Percentiles rank a stretch among this genome's conserved stretches.
Evolutionary conservation across 2,113 vertebrate genomes (phyloP).

Genomic region (Oriolus oriolus): DNA sequence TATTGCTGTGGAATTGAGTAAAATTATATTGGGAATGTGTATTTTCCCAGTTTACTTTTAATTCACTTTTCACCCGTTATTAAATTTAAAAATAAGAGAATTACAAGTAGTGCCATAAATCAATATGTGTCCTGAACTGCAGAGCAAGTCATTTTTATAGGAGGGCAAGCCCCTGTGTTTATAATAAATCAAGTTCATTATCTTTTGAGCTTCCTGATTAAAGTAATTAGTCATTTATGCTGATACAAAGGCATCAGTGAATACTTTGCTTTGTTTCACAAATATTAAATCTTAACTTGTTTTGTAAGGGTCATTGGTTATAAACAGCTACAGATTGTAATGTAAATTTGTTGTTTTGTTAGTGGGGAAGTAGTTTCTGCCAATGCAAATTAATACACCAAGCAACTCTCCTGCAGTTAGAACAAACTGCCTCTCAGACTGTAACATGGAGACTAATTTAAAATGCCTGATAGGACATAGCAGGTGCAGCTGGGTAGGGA

Average conservation of each 20-base stretch:
- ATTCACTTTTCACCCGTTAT: neutral
- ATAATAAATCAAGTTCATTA: slow-evolving; percentile 29
- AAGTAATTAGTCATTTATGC: slow-evolving; percentile 58
- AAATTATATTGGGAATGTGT: neutral
- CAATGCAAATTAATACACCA: neutral
- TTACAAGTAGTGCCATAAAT: neutral
- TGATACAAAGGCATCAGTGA: neutral
- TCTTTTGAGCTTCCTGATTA: slow-evolving; percentile 26
- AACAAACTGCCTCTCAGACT: neutral
- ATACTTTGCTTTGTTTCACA: neutral
- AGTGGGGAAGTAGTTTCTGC: neutral
- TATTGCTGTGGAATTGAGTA: neutral
- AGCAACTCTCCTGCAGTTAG: neutral
- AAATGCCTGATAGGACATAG: neutral
- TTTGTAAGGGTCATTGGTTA: neutral
- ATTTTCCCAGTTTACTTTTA: slow-evolving; percentile 13
- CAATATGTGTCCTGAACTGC: neutral
- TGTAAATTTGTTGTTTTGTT: neutral
- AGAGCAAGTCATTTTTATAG: neutral
- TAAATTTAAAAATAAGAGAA: neutral
- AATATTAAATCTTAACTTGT: neutral
- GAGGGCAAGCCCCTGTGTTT: neutral
- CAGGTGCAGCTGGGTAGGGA: neutral
- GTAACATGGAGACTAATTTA: neutral
- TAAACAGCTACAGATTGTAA: neutral